Conservation (phyloP, 2,113 vertebrate species). For the Pleuronectes platessa region DNA sequence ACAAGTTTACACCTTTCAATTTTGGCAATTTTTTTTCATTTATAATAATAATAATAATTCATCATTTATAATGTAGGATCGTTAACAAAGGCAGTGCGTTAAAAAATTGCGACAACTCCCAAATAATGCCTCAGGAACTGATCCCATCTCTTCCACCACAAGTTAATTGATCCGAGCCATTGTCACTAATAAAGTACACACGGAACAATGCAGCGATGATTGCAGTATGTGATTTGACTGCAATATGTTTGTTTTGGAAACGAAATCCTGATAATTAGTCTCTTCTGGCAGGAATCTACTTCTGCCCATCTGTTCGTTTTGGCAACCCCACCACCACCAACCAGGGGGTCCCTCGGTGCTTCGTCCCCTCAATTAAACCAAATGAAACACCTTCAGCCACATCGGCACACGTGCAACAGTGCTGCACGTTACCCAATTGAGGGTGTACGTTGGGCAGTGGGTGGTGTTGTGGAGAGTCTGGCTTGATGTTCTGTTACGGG, state of each 20-base stretch:
- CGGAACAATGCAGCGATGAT: conserved; percentile 71
- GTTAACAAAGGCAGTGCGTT: conserved; percentile 50
- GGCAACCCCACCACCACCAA: conserved; percentile 62
- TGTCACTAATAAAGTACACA: conserved; percentile 47
- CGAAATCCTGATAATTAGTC: conserved; percentile 77
- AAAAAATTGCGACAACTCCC: conserved; percentile 33
- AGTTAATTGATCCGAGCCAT: conserved; percentile 67
- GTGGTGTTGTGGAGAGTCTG: conserved; percentile 16
- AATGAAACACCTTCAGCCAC: conserved; percentile 60
- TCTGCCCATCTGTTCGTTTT: conserved; percentile 73
- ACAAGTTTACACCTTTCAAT: no score
- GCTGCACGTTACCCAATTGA: conserved; percentile 47
- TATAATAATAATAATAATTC: no score
- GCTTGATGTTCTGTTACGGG: conserved; percentile 37
- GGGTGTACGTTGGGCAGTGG: neutral
- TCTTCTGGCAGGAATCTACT: conserved; percentile 67
- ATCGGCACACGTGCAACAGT: conserved; percentile 43
- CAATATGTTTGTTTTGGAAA: conserved; percentile 81
- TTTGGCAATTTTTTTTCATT: no score
- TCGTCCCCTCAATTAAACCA: conserved; percentile 53
- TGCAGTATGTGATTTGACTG: conserved; percentile 81
- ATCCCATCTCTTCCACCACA: conserved; percentile 54
- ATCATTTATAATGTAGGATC: conserved; percentile 30
- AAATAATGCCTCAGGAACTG: conserved; percentile 45
- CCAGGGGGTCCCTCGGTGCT: conserved; percentile 60